A percentile compares a stretch with the other conserved stretches of the same genome.
phyloP scores from a whole-genome alignment of 2,888 invertebrate genomes.

The Lepidochitona cinerea region DNA sequence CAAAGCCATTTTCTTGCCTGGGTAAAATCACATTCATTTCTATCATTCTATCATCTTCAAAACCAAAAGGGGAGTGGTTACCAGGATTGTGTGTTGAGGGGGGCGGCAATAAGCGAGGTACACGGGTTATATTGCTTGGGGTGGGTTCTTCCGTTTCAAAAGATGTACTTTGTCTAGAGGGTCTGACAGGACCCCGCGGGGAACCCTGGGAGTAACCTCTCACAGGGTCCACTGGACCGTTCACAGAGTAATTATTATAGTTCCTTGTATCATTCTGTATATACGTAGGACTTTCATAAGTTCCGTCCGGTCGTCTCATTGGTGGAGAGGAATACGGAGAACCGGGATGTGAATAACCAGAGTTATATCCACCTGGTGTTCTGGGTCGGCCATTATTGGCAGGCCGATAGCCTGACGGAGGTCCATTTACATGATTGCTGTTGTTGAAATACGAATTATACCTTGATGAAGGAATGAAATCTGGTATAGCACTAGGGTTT shows the following conservation, averaged over 20 bases:
- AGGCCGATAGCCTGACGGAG: background rate
- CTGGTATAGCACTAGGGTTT: slow-evolving; percentile 37
- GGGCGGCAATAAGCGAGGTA: slow-evolving; percentile 48
- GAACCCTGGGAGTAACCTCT: slow-evolving; percentile 29
- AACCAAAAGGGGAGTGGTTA: slow-evolving; percentile 34
- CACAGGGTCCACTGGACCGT: background rate
- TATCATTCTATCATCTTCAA: slow-evolving; percentile 60
- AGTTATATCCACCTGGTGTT: background rate
- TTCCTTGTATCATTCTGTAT: background rate
- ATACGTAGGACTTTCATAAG: slow-evolving; percentile 7
- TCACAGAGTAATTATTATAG: background rate
- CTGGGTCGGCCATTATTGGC: background rate
- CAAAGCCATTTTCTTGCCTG: slow-evolving; percentile 95
- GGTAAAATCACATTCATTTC: slow-evolving; percentile 86
- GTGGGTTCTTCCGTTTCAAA: slow-evolving; percentile 77
- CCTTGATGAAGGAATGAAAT: slow-evolving; percentile 44
- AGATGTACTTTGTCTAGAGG: slow-evolving; percentile 74
- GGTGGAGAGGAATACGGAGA: slow-evolving; percentile 2
- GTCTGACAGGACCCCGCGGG: slow-evolving; percentile 49
- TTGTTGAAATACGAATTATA: slow-evolving; percentile 33
- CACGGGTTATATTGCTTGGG: slow-evolving; percentile 59
- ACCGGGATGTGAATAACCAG: background rate
- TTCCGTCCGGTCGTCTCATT: background rate
- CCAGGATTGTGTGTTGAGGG: slow-evolving; percentile 36
- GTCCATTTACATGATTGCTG: slow-evolving; percentile 34